These are phyloP conservation scores for Argyrosomus japonicus DNA, from an alignment of 2,113 vertebrate genomes.

Conservation along the genomic window DNA sequence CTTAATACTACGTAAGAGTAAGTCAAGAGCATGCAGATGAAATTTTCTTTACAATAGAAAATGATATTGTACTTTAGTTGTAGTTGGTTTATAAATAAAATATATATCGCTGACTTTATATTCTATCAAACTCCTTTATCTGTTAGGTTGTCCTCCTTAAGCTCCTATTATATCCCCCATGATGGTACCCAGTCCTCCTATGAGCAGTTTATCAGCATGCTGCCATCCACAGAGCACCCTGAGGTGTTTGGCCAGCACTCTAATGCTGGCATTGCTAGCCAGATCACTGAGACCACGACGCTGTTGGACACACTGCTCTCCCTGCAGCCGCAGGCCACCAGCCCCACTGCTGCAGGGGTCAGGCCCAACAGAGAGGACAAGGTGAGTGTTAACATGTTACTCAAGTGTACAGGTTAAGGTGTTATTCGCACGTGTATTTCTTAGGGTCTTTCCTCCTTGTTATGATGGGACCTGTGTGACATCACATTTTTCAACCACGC, in stretches of 20 bases:
- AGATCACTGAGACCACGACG: slow-evolving; percentile 87
- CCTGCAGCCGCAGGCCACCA: slow-evolving; percentile 88
- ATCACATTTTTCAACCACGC: not conserved
- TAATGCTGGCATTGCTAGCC: slow-evolving; percentile 90
- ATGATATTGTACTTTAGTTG: not conserved
- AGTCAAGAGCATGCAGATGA: not conserved
- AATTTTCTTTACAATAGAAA: not conserved
- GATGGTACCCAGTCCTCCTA: slow-evolving; percentile 85
- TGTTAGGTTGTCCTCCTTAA: slow-evolving; percentile 85
- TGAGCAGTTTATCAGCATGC: slow-evolving; percentile 83
- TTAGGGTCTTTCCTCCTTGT: not conserved
- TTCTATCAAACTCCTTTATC: not conserved
- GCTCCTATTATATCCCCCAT: slow-evolving; percentile 86
- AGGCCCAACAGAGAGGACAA: slow-evolving; percentile 86
- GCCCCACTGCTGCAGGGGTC: slow-evolving; percentile 58
- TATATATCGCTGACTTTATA: not conserved
- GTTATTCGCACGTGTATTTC: too few species aligned
- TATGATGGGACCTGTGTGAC: not conserved
- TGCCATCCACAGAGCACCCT: slow-evolving; percentile 87
- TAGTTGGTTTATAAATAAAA: not conserved
- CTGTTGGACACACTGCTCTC: slow-evolving; percentile 91
- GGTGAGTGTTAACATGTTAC: slow-evolving; percentile 68
- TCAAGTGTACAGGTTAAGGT: too few species aligned
- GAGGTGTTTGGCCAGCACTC: slow-evolving; percentile 92
- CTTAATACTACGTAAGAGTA: not conserved